Base-by-base conservation (phyloP, 2,888 invertebrate genomes). In the Cosmopolites sordidus region DNA sequence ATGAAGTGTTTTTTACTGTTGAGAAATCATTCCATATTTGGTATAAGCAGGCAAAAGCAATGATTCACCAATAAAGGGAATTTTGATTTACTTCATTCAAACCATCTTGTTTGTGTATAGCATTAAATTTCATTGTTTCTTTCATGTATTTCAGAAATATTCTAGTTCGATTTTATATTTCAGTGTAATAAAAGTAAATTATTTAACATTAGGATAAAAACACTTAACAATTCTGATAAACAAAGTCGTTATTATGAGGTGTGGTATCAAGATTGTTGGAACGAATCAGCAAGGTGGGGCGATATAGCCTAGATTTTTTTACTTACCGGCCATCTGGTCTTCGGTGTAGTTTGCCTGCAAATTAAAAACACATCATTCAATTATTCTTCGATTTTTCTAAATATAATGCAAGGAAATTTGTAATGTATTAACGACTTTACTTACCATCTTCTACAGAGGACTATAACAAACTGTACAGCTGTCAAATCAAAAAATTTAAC, bases 261-360 rank as follows among this genome's bases (percentile, higher is more conserved):
- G 22, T 22, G 22, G 22, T 22, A 8, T 40, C 48, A 53, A 56
- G 56, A 33, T 9, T 48, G 22, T 16, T 46, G 12, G 44, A 55
- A 50, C 43, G 50, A 56, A 27, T 11, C 11, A 18, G 5, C 52
- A 43, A 53, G 74, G 73, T 63, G 72, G 71, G 73, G 72, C 70
- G 65, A 66, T 60, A 66, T 73, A 75, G 73, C 74, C 75, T 74
- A 73, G 67, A 69, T 74, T 67, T 62, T 66, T 67, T 58, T 63
- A 86, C 88, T 89, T 79, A 92, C 92, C 92, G 75, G 90, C 89
- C 79, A 92, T 82, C 81, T 92, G 92, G 79, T 92, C 92, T 79
- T 92, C 92, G 40, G 87, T 84, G 76, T 90, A 92, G 71, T 87
- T 87, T 68, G 88, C 89, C 92, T 91, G 81, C 56, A 81, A 82